These are phyloP conservation scores for Cheilosia pagana DNA, from an alignment of 2,888 invertebrate genomes.

Conservation along the genomic window DNA sequence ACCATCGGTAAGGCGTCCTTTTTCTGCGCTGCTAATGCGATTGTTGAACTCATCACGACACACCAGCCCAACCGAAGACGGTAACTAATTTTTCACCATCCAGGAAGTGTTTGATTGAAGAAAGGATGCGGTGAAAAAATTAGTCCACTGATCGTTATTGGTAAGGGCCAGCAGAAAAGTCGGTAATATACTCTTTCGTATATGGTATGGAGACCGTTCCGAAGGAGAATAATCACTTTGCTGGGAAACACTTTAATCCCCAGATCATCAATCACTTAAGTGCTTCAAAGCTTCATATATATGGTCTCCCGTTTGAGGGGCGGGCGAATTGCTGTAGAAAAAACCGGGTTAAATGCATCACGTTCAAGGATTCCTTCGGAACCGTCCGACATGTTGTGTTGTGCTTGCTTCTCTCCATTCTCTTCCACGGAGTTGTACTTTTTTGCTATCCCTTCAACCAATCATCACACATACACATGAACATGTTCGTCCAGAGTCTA, in stretches of 20 bases:
- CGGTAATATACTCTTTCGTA: too few relatives aligned
- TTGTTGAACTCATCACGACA: constrained; percentile 20
- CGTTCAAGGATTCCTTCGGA: constrained; percentile 47
- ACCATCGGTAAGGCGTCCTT: neutral
- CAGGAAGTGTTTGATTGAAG: constrained; percentile 49
- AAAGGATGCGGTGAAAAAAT: neutral
- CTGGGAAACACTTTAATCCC: constrained; percentile 72
- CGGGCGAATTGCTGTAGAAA: neutral
- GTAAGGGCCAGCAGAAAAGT: constrained; percentile 24
- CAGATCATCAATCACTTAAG: constrained; percentile 74
- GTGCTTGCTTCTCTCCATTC: neutral
- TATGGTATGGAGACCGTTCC: constrained; percentile 31
- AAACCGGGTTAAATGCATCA: constrained; percentile 62
- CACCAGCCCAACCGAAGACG: constrained; percentile 3
- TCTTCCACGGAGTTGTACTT: neutral
- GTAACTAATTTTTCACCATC: constrained; percentile 70
- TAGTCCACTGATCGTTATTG: constrained; percentile 53
- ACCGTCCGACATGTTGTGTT: constrained; percentile 50
- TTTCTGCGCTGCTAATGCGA: constrained; percentile 38
- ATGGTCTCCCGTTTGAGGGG: constrained; percentile 20
- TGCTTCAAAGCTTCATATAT: constrained; percentile 55
- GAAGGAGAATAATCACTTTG: constrained; percentile 69
- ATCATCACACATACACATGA: constrained; percentile 10
- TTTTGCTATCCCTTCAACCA: constrained; percentile 13
- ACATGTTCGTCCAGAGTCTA: neutral